Base-by-base conservation (phyloP, 2,888 invertebrate genomes). In the Agrochola lychnidis region DNA sequence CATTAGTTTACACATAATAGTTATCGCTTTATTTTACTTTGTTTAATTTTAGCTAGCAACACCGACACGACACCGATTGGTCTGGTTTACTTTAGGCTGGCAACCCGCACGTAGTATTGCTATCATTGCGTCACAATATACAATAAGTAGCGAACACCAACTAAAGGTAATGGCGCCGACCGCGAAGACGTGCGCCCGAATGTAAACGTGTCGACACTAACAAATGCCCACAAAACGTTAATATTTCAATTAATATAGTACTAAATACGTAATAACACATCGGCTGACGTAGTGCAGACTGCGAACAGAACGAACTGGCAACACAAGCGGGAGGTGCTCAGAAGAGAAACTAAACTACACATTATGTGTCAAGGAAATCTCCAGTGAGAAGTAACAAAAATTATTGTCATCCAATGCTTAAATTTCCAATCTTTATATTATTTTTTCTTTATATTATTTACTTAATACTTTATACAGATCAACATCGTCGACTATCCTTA, bases 351-450 rank as follows among this genome's bases (percentile, higher is more conserved):
- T 71, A 70, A 90, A 87, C 78, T 73, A 85, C 91, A 89, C 90
- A 78, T 71, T 79, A 84, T 78, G 90, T 87, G 90, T 78, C 87
- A 91, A 93, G 92, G 87, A 81, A 92, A 92, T 87, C 89, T 89
- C 91, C 90, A 86, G 90, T 88, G 90, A 93, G 91, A 92, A 94
- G 92, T 95, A 96, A 96, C 95, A 94, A 95, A 94, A 96, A 96
- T 96, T 96, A 96, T 96, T 96, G 96, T 96, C 96, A 95, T 96
- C 94, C 96, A 94, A 96, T 95, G 96, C 95, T 96, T 95, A 94
- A 92, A 88, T 91, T 94, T 94, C 91, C 95, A 94, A 94, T 92
- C 91, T 91, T 94, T 95, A 94, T 92, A 91, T 90, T 92, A 90
- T 90, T 91, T 90, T 91, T 88, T 92, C 90, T 93, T 91, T 85